Base-by-base conservation (phyloP, 2,797 vertebrate species). In the Kryptolebias ocellatus region DNA sequence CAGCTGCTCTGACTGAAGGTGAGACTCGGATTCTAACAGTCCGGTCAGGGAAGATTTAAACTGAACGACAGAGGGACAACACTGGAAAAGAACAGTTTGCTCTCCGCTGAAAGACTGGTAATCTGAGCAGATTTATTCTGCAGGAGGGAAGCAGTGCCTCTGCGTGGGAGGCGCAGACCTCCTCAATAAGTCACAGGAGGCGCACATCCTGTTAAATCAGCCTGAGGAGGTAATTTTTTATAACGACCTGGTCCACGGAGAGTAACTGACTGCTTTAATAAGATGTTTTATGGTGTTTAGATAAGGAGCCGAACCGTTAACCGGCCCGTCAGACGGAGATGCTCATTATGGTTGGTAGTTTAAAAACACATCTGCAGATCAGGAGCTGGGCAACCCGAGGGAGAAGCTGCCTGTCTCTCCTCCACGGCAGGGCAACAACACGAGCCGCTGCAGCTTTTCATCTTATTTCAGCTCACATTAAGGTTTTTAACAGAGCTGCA, bases 261-360 rank as follows among this genome's bases (percentile, higher is more conserved):
- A 39, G 60, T 31, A 24, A 28, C 1, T 28, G 34, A 49, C 57
- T 52, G 39, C 39, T 42, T 42, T 42, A 42, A 42, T 7, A 58
- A 65, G 60, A 60, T 18, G 15, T 71, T 83, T 65, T 50, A 66
- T 72, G 69, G 57, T 27, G 69, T 62, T 42, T 10, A 73, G 49
- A 46, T 62, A 67, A 64, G 46, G 46, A 74, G 60, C 24, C 54
- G 60, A 76, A 76, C 46, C 28, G 49, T 53, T 31, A 51, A 42
- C 18, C 17, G 55, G 61, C 9, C 50, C 5, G 24, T 39, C 39
- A 42, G 39, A 42, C 39, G 4, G 9, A 6, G 34, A 42, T 51
- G 16, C 1, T 55, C 52, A 50, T 18, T 66, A 52, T 34, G 57
- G 34, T 0, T 24, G 27, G 54, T 2, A 20, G 39, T 42, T 42